Evolutionary conservation across 1,140 invertebrate species (phyloP).

Genomic region (Hestina assimilis): DNA sequence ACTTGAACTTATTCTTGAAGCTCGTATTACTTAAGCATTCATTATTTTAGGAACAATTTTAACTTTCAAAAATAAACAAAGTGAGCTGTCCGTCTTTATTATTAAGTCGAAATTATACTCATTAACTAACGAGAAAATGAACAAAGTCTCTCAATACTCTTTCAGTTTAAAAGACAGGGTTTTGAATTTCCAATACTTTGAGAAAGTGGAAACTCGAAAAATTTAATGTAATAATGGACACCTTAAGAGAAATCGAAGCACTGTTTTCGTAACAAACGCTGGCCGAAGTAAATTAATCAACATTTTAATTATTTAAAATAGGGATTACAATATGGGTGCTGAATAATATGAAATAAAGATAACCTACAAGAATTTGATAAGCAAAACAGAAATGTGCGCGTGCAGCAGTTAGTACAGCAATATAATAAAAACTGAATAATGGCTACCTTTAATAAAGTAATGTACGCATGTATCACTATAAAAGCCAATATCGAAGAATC

Average conservation of each 20-base stretch:
- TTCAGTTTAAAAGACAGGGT: constrained; percentile 29
- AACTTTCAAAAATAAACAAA: constrained; percentile 67
- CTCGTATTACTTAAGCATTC: constrained; percentile 65
- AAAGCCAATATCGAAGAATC: constrained; percentile 30
- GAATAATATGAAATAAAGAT: too few species aligned
- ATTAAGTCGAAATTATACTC: constrained; percentile 73
- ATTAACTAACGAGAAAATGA: constrained; percentile 65
- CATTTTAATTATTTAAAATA: too few species aligned
- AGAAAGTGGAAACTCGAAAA: constrained; percentile 20
- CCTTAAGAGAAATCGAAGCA: too few species aligned
- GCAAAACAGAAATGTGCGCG: too few species aligned
- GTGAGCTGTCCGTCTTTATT: constrained; percentile 66
- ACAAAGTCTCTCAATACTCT: constrained; percentile 51
- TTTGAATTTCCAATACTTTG: constrained; percentile 23
- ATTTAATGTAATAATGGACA: not conserved
- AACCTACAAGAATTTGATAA: too few species aligned
- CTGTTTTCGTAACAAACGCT: too few species aligned
- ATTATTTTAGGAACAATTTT: constrained; percentile 62
- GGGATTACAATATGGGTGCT: too few species aligned
- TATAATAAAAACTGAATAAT: constrained; percentile 18
- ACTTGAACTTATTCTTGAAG: constrained; percentile 47
- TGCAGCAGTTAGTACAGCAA: not conserved
- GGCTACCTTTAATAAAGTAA: constrained; percentile 16
- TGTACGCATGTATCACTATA: constrained; percentile 24
- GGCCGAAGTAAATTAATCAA: too few species aligned